Evolutionary conservation across 1,140 invertebrate species (phyloP).

Genomic region (Yoshiicerus persimilis): DNA sequence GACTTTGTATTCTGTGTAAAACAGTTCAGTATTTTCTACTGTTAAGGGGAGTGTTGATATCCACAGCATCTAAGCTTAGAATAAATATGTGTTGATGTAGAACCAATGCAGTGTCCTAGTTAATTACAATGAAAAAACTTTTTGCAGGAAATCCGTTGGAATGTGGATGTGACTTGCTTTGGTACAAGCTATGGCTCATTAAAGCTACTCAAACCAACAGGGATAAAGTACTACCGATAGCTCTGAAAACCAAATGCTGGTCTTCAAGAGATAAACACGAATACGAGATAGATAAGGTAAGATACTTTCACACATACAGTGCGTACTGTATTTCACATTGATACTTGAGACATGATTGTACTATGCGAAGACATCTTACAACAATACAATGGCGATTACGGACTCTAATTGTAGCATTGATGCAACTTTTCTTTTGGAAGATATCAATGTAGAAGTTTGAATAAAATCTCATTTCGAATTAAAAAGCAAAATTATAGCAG

Average conservation of each 20-base stretch:
- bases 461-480: too few species aligned
- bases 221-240: conserved; percentile 81
- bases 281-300: conserved; percentile 73
- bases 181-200: conserved; percentile 76
- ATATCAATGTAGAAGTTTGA: too few species aligned
- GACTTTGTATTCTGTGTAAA: background rate
- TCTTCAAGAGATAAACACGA: conserved; percentile 74
- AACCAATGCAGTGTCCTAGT: too few species aligned
- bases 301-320: too few species aligned
- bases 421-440: too few species aligned
- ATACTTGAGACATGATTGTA: too few species aligned
- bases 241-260: conserved; percentile 76
- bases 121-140: background rate
- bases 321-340: background rate
- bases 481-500: too few species aligned
- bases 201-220: conserved; percentile 64
- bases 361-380: too few species aligned
- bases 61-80: background rate
- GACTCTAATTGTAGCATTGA: too few species aligned
- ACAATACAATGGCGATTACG: too few species aligned
- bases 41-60: background rate
- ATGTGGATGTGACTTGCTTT: conserved; percentile 82
- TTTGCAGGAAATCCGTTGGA: conserved; percentile 78
- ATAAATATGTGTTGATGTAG: too few species aligned
- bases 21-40: background rate